Evolutionary conservation across 2,797 vertebrate genomes (phyloP), one percentile per base, ranked within the genome.

Genomic region (Danionella dracula): DNA sequence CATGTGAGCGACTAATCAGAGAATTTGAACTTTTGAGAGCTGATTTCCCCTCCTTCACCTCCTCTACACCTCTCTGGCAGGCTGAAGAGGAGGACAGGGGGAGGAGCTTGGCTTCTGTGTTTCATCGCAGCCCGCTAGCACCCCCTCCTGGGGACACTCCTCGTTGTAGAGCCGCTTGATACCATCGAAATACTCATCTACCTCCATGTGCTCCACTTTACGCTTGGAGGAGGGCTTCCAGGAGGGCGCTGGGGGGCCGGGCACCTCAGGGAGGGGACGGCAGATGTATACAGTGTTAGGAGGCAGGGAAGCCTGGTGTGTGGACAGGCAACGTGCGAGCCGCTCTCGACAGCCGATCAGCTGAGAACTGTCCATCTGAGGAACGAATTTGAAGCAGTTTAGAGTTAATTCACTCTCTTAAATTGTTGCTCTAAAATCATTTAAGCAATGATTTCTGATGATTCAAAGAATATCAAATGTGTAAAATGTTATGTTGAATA

Each of bases 141-240:
- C 82, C 16, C 78, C 86, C 71, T 92, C 91, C 1, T 89, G 89
- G 69, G 81, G 74, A 12, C 53, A 48, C 2, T 98, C 95, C 80
- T 99, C 96, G 0, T 96, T 98, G 88, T 96, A 98, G 37, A 98
- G 93, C 41, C 95, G 91, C 71, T 97, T 97, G 86, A 99, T 98
- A 17, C 91, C 93, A 0, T 97, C 96, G 0, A 92, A 99, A 90
- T 97, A 96, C 80, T 98, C 95, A 0, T 98, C 95, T 79, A 97
- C 92, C 79, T 97, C 94, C 94, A 97, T 97, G 84, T 94, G 91
- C 76, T 97, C 95, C 84, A 98, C 94, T 84, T 98, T 99, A 70
- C 94, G 92, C 80, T 99, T 99, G 81, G 93, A 75, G 0, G 93
- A 95, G 76, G 89, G 86, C 72, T 95, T 84, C 66, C 67, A 83